Percentiles rank a stretch among this genome's conserved stretches.
Evolutionary conservation across 2,888 invertebrate species (phyloP).

Genomic region (Tenthredo amoena): DNA sequence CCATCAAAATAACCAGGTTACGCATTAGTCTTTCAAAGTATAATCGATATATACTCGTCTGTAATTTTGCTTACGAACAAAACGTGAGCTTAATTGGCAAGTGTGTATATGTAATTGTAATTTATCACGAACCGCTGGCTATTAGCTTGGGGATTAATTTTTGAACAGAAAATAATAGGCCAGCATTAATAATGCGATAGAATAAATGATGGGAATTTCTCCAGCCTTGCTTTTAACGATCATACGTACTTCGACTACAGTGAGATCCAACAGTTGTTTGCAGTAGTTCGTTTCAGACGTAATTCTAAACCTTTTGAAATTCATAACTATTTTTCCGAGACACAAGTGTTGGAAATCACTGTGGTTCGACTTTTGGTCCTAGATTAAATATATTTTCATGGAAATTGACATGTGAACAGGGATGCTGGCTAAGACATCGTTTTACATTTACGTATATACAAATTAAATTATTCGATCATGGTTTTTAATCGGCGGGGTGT

Average conservation of each 20-base stretch:
- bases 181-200: not conserved
- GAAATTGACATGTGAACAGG: conserved; percentile 74
- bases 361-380: conserved; percentile 30
- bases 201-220: not conserved
- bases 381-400: conserved; percentile 50
- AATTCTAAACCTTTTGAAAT: not conserved
- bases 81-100: not conserved
- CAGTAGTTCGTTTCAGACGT: not conserved
- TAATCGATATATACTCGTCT: not conserved
- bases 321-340: not conserved
- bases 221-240: conserved; percentile 39
- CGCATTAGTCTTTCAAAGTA: not conserved
- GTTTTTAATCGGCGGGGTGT: not conserved
- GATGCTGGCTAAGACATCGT: conserved; percentile 60
- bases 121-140: not conserved
- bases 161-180: not conserved
- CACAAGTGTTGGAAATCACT: not conserved
- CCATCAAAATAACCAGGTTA: not conserved
- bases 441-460: conserved; percentile 47
- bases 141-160: not conserved
- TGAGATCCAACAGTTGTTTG: conserved; percentile 14
- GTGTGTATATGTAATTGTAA: not conserved
- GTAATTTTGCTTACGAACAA: conserved; percentile 9
- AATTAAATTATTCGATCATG: conserved; percentile 15
- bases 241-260: conserved; percentile 26